A percentile compares a stretch with the other conserved stretches of the same genome.
Conservation (phyloP, 2,113 vertebrate genomes). For the Myrmecophaga tridactyla region DNA sequence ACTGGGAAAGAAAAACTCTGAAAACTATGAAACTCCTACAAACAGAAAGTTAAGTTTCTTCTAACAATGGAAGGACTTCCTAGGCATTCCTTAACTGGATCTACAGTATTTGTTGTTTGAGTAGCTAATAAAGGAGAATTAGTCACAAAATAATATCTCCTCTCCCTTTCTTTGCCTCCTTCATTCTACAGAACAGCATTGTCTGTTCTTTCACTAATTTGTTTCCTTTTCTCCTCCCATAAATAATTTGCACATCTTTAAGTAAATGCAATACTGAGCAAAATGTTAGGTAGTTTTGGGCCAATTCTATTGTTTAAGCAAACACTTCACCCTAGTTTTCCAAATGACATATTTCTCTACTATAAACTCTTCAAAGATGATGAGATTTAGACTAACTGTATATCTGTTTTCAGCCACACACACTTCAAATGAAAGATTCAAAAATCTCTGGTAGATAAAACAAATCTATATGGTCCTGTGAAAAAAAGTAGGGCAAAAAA, state of each 20-base stretch:
- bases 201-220: not conserved
- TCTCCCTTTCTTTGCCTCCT: not conserved
- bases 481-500: not conserved
- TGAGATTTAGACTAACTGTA: not conserved
- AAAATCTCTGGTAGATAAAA: not conserved
- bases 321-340: not conserved
- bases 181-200: not conserved
- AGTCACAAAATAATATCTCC: not conserved
- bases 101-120: not conserved
- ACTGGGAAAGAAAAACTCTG: not conserved
- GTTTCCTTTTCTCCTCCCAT: not conserved
- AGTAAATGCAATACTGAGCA: not conserved
- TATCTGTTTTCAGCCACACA: not conserved
- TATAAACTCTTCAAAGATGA: not conserved
- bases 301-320: not conserved
- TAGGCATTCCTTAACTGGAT: not conserved
- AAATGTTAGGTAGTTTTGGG: not conserved
- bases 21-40: not conserved
- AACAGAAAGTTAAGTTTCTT: not conserved
- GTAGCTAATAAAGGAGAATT: not conserved
- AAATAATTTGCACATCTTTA: not conserved
- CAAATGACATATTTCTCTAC: not conserved
- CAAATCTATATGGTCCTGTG: not conserved
- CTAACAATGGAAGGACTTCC: not conserved
- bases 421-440: not conserved